phyloP scores from a whole-genome alignment of 2,113 vertebrate genomes.

The Prietella phreatophila region DNA sequence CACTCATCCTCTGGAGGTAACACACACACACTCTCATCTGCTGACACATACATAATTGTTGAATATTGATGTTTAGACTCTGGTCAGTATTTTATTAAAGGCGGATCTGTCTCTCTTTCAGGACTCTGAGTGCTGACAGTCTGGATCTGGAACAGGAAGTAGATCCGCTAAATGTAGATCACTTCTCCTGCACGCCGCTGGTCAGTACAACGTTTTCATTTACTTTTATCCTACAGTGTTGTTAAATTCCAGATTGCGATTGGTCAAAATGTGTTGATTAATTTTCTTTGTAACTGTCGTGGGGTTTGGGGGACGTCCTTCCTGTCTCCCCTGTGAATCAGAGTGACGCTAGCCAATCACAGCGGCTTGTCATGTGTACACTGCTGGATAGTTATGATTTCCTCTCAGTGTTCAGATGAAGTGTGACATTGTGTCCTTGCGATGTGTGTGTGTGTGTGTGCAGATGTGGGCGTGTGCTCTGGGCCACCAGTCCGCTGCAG shows the following conservation, averaged over 20 bases:
- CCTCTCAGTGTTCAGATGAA: not conserved
- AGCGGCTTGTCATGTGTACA: not conserved
- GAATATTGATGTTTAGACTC: not conserved
- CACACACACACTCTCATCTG: not conserved
- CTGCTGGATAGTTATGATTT: not conserved
- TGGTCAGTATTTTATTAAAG: not conserved
- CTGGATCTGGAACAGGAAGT: slow-evolving; percentile 88
- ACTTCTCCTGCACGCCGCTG: slow-evolving; percentile 92
- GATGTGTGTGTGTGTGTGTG: slow-evolving; percentile 20
- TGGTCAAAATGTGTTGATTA: not conserved
- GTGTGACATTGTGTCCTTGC: not conserved
- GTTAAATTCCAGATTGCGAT: not conserved
- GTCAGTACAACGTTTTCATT: slow-evolving; percentile 57
- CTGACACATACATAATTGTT: not conserved
- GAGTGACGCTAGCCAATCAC: not conserved
- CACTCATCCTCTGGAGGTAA: slow-evolving; percentile 80
- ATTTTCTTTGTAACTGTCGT: not conserved
- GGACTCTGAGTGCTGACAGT: slow-evolving; percentile 76
- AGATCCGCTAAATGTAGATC: slow-evolving; percentile 90
- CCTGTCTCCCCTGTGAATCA: too few species aligned
- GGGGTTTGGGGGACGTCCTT: not conserved
- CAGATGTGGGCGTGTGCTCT: slow-evolving; percentile 92
- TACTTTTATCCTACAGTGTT: not conserved
- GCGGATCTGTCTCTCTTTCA: slow-evolving; percentile 49
- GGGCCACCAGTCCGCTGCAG: slow-evolving; percentile 81